These are phyloP conservation scores for Hydrotaea diabolus DNA, from an alignment of 2,888 invertebrate genomes.

Conservation along the genomic window DNA sequence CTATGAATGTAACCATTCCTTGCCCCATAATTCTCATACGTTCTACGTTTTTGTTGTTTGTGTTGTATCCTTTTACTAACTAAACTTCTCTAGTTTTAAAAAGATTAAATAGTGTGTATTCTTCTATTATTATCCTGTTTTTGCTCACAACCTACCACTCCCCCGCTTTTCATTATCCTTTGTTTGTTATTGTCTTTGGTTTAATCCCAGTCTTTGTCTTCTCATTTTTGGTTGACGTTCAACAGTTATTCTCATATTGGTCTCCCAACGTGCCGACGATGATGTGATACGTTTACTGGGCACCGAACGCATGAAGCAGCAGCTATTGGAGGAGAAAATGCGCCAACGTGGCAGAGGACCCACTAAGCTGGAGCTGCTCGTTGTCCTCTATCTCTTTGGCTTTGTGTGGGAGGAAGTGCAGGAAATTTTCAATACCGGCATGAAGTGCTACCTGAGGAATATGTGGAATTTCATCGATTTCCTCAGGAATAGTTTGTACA, in stretches of 20 bases:
- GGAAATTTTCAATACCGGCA: slow-evolving; percentile 94
- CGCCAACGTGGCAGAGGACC: slow-evolving; percentile 93
- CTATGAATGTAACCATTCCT: background rate
- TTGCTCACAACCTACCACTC: no score
- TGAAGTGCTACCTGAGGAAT: slow-evolving; percentile 91
- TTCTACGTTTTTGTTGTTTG: background rate
- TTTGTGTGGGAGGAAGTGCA: slow-evolving; percentile 96
- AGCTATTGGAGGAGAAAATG: slow-evolving; percentile 84
- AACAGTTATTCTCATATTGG: slow-evolving; percentile 93
- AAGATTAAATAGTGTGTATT: background rate
- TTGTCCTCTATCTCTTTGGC: slow-evolving; percentile 91
- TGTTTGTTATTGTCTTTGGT: background rate
- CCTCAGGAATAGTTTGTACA: slow-evolving; percentile 92
- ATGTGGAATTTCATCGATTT: slow-evolving; percentile 99
- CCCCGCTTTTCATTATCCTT: background rate
- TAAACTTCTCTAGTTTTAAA: background rate
- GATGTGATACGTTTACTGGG: slow-evolving; percentile 88
- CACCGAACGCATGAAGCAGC: slow-evolving; percentile 85
- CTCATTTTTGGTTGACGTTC: slow-evolving; percentile 23
- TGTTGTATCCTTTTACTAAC: background rate
- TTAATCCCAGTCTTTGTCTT: slow-evolving; percentile 3
- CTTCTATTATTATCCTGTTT: background rate
- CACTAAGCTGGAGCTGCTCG: slow-evolving; percentile 90
- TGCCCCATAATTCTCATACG: background rate
- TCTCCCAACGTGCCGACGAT: slow-evolving; percentile 93